Percentiles rank a stretch among this genome's conserved stretches.
phyloP scores from a whole-genome alignment of 2,888 invertebrate genomes.

The Mimachlamys varia region DNA sequence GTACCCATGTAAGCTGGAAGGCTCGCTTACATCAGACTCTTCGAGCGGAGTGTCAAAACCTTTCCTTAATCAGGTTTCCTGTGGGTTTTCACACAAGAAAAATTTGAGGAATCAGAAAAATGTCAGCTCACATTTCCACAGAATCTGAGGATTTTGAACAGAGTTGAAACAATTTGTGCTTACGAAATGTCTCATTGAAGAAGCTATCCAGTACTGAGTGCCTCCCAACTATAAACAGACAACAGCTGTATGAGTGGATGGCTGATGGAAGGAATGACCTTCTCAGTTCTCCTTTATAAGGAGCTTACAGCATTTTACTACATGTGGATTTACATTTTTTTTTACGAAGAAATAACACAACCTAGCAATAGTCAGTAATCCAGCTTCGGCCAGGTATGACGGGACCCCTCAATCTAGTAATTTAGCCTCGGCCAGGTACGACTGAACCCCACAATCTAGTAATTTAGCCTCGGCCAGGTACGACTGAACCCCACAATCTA shows the following conservation, averaged over 20 bases:
- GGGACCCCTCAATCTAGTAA: too few relatives aligned
- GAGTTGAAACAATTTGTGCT: not conserved
- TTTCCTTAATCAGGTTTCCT: not conserved
- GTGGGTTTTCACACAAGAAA: too few relatives aligned
- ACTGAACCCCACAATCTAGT: too few relatives aligned
- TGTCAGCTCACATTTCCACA: not conserved
- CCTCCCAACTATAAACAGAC: not conserved
- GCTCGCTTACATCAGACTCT: not conserved
- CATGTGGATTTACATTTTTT: too few relatives aligned
- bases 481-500: too few relatives aligned
- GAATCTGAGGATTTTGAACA: not conserved
- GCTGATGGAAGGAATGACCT: too few relatives aligned
- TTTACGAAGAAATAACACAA: too few relatives aligned
- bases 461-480: too few relatives aligned
- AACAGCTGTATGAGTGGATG: not conserved
- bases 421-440: too few relatives aligned
- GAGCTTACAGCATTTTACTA: not conserved
- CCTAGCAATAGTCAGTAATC: too few relatives aligned
- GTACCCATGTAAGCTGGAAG: not conserved
- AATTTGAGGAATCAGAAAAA: not conserved
- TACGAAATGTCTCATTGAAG: not conserved
- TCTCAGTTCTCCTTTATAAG: too few relatives aligned
- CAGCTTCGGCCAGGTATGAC: too few relatives aligned
- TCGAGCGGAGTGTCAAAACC: not conserved
- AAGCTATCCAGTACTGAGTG: not conserved